Percentiles rank a stretch among this genome's conserved stretches.
Evolutionary conservation across 2,113 vertebrate species (phyloP).

Genomic region (Hassar affinis): DNA sequence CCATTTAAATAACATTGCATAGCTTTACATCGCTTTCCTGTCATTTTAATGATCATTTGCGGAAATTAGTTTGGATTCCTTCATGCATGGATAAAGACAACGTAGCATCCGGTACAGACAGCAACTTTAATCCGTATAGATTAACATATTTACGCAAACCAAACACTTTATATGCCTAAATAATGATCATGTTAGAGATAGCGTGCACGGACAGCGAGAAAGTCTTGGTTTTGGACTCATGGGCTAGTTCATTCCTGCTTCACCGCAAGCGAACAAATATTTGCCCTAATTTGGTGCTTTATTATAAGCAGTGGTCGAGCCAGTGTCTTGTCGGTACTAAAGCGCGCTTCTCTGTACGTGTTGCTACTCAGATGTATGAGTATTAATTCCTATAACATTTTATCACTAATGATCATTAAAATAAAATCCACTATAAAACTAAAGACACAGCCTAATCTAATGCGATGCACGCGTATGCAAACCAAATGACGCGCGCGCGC

Average conservation of each 20-base stretch:
- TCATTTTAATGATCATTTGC: slow-evolving; percentile 40
- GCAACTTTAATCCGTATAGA: not conserved
- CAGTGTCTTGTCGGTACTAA: not conserved
- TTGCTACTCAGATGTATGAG: no score
- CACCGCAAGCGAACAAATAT: not conserved
- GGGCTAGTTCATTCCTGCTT: not conserved
- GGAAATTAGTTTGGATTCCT: slow-evolving; percentile 15
- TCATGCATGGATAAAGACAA: not conserved
- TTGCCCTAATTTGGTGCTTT: slow-evolving; percentile 13
- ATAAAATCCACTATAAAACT: not conserved
- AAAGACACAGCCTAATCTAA: not conserved
- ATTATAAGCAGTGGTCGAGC: not conserved
- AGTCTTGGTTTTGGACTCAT: not conserved
- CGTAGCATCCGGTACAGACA: not conserved
- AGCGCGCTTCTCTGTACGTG: not conserved
- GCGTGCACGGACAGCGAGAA: not conserved
- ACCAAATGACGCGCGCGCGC: not conserved
- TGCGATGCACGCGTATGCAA: not conserved
- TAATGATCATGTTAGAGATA: not conserved
- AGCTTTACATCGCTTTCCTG: slow-evolving; percentile 42
- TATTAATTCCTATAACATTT: not conserved
- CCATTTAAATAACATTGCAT: slow-evolving; percentile 57
- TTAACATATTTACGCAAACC: not conserved
- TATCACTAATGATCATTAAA: not conserved
- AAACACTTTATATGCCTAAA: not conserved